Conservation (phyloP, 2,797 vertebrate species). For the Limnodromus scolopaceus region DNA sequence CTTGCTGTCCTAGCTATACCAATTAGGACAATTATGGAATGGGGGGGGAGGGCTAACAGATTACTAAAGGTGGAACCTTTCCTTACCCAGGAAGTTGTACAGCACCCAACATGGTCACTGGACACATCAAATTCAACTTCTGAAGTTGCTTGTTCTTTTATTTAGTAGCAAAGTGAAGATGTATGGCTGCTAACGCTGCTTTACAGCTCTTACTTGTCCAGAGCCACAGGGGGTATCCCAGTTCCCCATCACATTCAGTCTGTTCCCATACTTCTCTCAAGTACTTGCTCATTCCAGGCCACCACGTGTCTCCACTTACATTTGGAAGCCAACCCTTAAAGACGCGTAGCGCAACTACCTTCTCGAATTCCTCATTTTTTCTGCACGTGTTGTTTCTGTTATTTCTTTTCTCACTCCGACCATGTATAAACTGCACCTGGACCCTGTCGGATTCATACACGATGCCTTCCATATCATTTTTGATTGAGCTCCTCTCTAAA, state of each 20-base stretch:
- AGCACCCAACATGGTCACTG: background rate
- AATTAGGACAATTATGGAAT: background rate
- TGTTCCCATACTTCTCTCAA: background rate
- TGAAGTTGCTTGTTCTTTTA: background rate
- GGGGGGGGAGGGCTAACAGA: background rate
- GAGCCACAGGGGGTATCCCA: background rate
- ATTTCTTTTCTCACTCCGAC: background rate
- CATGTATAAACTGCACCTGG: background rate
- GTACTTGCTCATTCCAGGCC: background rate
- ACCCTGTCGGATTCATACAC: background rate
- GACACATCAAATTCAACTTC: background rate
- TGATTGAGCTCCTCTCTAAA: background rate
- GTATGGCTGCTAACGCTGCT: fast-evolving
- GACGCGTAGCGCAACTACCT: background rate
- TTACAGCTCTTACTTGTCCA: background rate
- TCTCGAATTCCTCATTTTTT: background rate
- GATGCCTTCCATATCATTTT: background rate
- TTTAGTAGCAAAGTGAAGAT: background rate
- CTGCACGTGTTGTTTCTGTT: background rate
- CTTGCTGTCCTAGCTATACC: background rate
- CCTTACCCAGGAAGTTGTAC: no score
- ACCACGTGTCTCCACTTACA: background rate
- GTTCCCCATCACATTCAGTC: background rate
- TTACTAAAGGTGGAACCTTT: background rate
- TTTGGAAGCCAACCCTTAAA: background rate